These are phyloP conservation scores for Aquatica leii DNA, from an alignment of 2,888 invertebrate species.

Conservation along the genomic window DNA sequence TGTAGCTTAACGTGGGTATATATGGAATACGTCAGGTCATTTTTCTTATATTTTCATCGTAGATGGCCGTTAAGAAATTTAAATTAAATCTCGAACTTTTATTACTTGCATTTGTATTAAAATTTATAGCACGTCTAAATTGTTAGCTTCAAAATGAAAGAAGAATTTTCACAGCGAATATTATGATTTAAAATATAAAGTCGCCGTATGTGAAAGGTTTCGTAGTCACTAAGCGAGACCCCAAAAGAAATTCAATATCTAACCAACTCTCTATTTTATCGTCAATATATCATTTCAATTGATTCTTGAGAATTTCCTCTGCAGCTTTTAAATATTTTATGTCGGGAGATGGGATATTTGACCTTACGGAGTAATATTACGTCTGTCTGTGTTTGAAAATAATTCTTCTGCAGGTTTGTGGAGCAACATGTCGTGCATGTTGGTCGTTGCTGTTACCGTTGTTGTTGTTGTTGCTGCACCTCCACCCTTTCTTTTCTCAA, in stretches of 20 bases:
- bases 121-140: conserved; percentile 11
- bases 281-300: conserved; percentile 41
- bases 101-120: not conserved
- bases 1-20: conserved; percentile 30
- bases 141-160: conserved; percentile 8
- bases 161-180: conserved; percentile 6
- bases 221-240: conserved; percentile 15
- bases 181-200: conserved; percentile 21
- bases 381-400: not conserved
- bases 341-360: conserved; percentile 38
- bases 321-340: conserved; percentile 41
- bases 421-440: conserved; percentile 37
- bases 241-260: conserved; percentile 38
- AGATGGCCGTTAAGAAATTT: not conserved
- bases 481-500: conserved; percentile 39
- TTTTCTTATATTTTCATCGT: conserved; percentile 20
- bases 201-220: conserved; percentile 27
- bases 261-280: conserved; percentile 37
- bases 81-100: conserved; percentile 5
- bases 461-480: conserved; percentile 20
- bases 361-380: conserved; percentile 32
- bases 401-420: conserved; percentile 6
- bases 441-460: conserved; percentile 30
- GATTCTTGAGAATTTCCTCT: conserved; percentile 41
- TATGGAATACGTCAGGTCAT: conserved; percentile 28